These are phyloP conservation scores for Drosophila neonasuta DNA, from an alignment of 2,888 invertebrate genomes.

Conservation along the genomic window DNA sequence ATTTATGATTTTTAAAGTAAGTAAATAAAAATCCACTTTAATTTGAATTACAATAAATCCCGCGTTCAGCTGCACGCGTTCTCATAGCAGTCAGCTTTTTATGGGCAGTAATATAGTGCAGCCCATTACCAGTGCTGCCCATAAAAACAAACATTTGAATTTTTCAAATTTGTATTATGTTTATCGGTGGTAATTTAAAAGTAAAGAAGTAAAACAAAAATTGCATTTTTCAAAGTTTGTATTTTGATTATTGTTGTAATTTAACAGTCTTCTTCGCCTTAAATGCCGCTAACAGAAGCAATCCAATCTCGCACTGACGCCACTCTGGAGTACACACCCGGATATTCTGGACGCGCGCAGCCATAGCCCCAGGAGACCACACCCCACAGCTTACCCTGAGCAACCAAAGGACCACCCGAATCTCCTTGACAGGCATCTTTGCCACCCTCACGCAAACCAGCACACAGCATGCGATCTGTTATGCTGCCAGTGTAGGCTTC, in stretches of 20 bases:
- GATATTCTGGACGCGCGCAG: conserved; percentile 75
- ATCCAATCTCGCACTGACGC: conserved; percentile 75
- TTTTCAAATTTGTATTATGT: neutral
- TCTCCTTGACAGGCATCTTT: conserved; percentile 80
- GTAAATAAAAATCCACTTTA: too few relatives aligned
- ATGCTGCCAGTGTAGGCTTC: conserved; percentile 69
- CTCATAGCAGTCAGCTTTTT: conserved; percentile 10
- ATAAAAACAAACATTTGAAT: conserved; percentile 1
- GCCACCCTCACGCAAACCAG: conserved; percentile 73
- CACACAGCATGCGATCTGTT: conserved; percentile 79
- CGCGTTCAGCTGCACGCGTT: neutral
- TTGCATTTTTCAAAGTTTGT: neutral
- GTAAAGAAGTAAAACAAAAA: conserved; percentile 61
- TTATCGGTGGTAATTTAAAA: neutral
- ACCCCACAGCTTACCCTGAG: conserved; percentile 67
- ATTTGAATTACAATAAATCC: neutral
- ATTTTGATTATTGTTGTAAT: neutral
- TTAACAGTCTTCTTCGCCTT: neutral
- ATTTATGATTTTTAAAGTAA: too few relatives aligned
- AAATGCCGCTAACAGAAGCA: conserved; percentile 45
- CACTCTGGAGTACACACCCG: conserved; percentile 77
- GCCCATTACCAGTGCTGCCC: conserved; percentile 9
- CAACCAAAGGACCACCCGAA: conserved; percentile 78
- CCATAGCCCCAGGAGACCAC: conserved; percentile 81
- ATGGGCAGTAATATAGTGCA: neutral